Evolutionary conservation across 1,140 invertebrate genomes (phyloP), one percentile per base, ranked within the genome.

Genomic region (Limonius californicus): DNA sequence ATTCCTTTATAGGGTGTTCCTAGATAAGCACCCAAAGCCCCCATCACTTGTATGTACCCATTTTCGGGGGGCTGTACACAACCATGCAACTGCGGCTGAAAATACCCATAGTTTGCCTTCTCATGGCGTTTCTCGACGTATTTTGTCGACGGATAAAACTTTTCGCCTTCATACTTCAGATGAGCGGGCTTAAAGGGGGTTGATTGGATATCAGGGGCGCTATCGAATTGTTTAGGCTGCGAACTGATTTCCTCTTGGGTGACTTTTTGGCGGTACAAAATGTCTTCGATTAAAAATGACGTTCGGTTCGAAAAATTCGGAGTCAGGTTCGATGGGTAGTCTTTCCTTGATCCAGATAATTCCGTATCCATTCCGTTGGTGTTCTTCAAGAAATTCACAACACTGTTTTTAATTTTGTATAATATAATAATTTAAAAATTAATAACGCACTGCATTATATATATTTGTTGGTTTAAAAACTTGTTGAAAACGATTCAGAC

Each of bases 281-380:
- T 92, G 68, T 92, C 90, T 68, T 92, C 87, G 67, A 93, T 90
- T 61, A 92, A 79, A 76, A 91, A 89, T 11, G 89, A 88, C 1
- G 87, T 88, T 64, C 81, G 78, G 35, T 70, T 72, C 55, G 68
- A 69, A 23, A 65, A 53, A 18, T 66, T 64, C 62, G 59, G 61
- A 14, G 45, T 66, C 6, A 68, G 16, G 18, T 67, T 63, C 39
- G 56, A 35, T 21, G 62, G 59, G 18, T 59, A 57, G 19, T 68
- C 14, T 62, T 69, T 59, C 50, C 50, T 32, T n/a, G 16, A 19
- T 6, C 42, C 11, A 16, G 27, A 59, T 32, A 57, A 53, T 15
- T 27, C 12, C 11, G 54, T 59, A 2, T 57, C 58, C 59, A 56
- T 53, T 61, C 9, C 9, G 3, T 27, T 27, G 9, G 3, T 27